Evolutionary conservation across 2,888 invertebrate species (phyloP), one percentile per base, ranked within the genome.

Genomic region (Alviniconcha strummeri): DNA sequence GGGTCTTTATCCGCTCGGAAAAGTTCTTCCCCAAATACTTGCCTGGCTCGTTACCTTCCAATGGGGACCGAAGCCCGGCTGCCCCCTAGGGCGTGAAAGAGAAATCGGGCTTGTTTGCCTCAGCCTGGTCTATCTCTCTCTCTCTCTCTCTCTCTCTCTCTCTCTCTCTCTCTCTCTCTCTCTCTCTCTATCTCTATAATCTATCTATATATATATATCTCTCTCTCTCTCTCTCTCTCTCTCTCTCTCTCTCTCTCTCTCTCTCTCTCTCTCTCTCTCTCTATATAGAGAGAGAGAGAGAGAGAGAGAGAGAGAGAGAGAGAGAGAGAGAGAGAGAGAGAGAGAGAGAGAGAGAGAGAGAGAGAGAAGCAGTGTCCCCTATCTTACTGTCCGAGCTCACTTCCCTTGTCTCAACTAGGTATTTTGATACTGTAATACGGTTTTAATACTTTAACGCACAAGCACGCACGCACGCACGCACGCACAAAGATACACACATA

Each of bases 231-330:
- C n/a, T n/a, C n/a, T n/a, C n/a, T n/a, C n/a, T n/a, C n/a, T n/a
- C n/a, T n/a, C n/a, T n/a, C n/a, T n/a, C n/a, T n/a, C n/a, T n/a
- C n/a, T n/a, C n/a, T n/a, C n/a, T n/a, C n/a, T n/a, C n/a, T n/a
- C n/a, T n/a, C n/a, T n/a, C n/a, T n/a, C n/a, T n/a, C n/a, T n/a
- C n/a, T n/a, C n/a, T n/a, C n/a, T n/a, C n/a, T n/a, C n/a, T n/a
- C n/a, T n/a, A n/a, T n/a, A 64, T 15, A 71, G 71, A 71, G 71
- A 71, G 71, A 71, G 71, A 71, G 71, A 71, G 71, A 71, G 71
- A 71, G 71, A 71, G 71, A 71, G 71, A 71, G 71, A 71, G 71
- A 71, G 71, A 71, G 71, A 71, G 71, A 71, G 71, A 71, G 60
- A 60, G 60, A 60, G 60, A 60, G 60, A 60, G 60, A 60, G 60